Conservation (phyloP, 23 tunicate species). For the Ascidia mentula region DNA sequence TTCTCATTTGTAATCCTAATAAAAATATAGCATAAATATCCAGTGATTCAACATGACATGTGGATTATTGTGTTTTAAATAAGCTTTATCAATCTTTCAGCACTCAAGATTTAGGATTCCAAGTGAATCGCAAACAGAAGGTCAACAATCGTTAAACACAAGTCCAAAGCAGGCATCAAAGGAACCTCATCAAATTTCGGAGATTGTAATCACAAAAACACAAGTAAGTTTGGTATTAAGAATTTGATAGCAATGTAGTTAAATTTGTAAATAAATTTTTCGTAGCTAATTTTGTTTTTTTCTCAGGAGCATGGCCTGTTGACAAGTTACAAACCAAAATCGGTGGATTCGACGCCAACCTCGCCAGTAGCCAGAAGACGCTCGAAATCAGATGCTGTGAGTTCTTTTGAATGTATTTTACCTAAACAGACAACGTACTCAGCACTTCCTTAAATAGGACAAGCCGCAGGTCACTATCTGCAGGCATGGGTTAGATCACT, state of each 20-base stretch:
- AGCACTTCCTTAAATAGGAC: no score
- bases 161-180: not conserved
- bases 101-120: slow-evolving; percentile 4
- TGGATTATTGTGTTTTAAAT: no score
- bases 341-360: not conserved
- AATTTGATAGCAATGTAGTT: not conserved
- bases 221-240: not conserved
- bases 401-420: no score
- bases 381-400: no score
- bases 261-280: not conserved
- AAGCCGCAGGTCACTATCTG: no score
- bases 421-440: no score
- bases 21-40: no score
- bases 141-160: not conserved
- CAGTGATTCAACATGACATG: no score
- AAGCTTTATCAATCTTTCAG: no score
- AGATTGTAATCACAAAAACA: not conserved
- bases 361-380: not conserved
- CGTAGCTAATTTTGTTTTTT: not conserved
- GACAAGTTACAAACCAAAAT: not conserved
- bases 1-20: no score
- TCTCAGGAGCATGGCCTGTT: not conserved
- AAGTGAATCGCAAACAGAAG: not conserved
- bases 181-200: not conserved
- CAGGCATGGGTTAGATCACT: no score